Base-by-base conservation (phyloP, 1,140 invertebrate species). In the Dufourea novaeangliae region DNA sequence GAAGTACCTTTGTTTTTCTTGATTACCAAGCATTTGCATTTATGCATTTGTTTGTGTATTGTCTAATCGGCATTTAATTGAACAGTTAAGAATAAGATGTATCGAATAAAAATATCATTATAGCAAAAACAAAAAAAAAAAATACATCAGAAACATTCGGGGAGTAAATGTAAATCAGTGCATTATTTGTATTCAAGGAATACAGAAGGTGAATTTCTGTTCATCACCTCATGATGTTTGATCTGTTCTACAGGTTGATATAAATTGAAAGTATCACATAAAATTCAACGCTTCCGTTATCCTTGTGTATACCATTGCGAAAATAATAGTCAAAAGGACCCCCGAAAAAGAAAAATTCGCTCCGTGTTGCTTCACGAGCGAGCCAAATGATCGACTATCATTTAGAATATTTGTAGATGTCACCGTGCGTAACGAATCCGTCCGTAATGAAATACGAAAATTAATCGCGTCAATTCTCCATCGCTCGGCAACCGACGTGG, bases 341-440 rank as follows among this genome's bases (percentile, higher is more conserved):
- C 50, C 56, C 50, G 27, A 71, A n/a, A 8, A n/a, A 22, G 54
- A 74, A 37, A 67, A 76, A 34, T 72, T 59, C n/a, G 64, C 44
- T 54, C 52, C 22, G 50, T 68, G 80, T 82, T 83, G n/a, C 83
- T 76, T 83, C 74, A 84, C 68, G 76, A 80, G 71, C 82, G 77
- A 81, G 37, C 50, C 73, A 54, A 78, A 85, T 68, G 80, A 87
- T 85, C 74, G 50, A 37, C 83, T 85, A 83, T 84, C 82, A 76
- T 86, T 86, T 88, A 88, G 82, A 88, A 88, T 88, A 86, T 87
- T 82, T 77, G 70, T 79, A 64, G 56, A 79, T 32, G 61, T 50
- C 64, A 79, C 70, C 27, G 57, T 81, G 44, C 39, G 63, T 74
- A 64, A 83, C 70, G 61, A 78, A 81, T 75, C 14, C 79, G 64